Percentiles rank a stretch among this genome's conserved stretches.
phyloP scores from a whole-genome alignment of 2,113 vertebrate genomes.

The Callocephalon fimbriatum region DNA sequence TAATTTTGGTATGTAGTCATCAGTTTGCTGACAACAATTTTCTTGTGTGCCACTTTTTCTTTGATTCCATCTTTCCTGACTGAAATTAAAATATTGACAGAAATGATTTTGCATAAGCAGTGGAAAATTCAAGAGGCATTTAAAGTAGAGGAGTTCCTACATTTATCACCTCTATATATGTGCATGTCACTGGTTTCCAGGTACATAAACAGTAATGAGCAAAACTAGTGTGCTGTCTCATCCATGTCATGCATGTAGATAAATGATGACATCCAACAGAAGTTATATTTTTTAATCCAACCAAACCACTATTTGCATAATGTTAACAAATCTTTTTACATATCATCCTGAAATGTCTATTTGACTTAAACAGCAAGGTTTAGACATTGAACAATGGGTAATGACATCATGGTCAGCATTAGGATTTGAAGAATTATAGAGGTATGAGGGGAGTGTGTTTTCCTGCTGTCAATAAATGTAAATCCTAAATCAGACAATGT shows the following conservation, averaged over 20 bases:
- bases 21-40: slow-evolving; percentile 77
- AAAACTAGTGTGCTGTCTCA: neutral
- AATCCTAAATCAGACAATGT: slow-evolving; percentile 35
- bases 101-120: slow-evolving; percentile 74
- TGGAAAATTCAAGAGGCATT: slow-evolving; percentile 62
- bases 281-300: neutral
- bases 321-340: slow-evolving; percentile 71
- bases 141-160: slow-evolving; percentile 44
- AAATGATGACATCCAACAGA: neutral
- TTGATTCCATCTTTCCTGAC: slow-evolving; percentile 58
- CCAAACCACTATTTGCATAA: neutral
- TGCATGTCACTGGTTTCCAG: neutral
- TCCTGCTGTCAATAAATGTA: slow-evolving; percentile 58
- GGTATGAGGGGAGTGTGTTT: slow-evolving; percentile 60
- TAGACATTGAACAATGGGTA: slow-evolving; percentile 56
- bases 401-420: slow-evolving; percentile 62
- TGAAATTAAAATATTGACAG: slow-evolving; percentile 83
- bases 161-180: neutral
- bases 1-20: slow-evolving; percentile 72
- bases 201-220: neutral
- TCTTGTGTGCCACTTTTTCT: slow-evolving; percentile 72
- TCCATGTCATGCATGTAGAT: neutral
- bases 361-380: slow-evolving; percentile 22
- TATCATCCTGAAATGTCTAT: slow-evolving; percentile 55
- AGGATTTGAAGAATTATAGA: slow-evolving; percentile 53